phyloP scores from a whole-genome alignment of 2,888 invertebrate genomes.

The Carterocephalus palaemon region DNA sequence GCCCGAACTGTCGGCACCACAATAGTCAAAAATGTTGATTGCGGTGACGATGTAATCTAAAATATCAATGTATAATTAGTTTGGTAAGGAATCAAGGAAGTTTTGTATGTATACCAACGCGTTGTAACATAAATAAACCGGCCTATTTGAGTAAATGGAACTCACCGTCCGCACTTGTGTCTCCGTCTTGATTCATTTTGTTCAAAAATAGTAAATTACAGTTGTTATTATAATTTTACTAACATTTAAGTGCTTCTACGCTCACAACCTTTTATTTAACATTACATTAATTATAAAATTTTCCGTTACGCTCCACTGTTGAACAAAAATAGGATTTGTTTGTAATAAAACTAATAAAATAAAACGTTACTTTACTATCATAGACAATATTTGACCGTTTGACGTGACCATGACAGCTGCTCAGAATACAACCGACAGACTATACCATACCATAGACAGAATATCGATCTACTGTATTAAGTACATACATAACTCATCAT shows the following conservation, averaged over 20 bases:
- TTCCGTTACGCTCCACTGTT: conserved; percentile 53
- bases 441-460: no score
- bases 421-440: no score
- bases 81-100: conserved; percentile 42
- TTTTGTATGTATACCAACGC: conserved; percentile 50
- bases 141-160: conserved; percentile 31
- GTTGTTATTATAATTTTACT: not conserved
- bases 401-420: no score
- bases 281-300: conserved; percentile 51
- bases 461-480: no score
- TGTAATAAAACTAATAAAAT: conserved; percentile 50
- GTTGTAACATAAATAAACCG: conserved; percentile 48
- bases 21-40: conserved; percentile 67
- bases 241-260: conserved; percentile 42
- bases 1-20: conserved; percentile 56
- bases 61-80: conserved; percentile 48
- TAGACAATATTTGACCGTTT: no score
- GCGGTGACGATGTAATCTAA: conserved; percentile 69
- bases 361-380: no score
- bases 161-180: conserved; percentile 59
- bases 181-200: conserved; percentile 58
- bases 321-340: conserved; percentile 61
- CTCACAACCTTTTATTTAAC: conserved; percentile 56
- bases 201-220: conserved; percentile 18
- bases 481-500: no score